These are phyloP conservation scores for Apamea sordens DNA, from an alignment of 2,888 invertebrate species.

Conservation along the genomic window DNA sequence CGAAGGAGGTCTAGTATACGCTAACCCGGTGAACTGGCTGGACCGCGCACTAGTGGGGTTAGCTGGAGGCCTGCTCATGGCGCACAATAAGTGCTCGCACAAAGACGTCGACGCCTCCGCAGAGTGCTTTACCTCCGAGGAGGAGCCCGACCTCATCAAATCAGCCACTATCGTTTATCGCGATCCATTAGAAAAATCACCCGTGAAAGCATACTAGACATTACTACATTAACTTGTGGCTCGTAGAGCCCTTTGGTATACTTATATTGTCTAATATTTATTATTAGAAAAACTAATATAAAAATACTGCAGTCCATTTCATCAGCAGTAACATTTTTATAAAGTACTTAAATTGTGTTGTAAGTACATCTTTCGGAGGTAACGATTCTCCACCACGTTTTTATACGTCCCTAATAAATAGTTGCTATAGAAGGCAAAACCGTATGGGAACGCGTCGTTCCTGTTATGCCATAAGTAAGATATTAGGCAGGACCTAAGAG, in stretches of 20 bases:
- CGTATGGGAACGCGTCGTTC: constrained; percentile 62
- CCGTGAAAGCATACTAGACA: constrained; percentile 51
- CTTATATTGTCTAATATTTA: constrained; percentile 60
- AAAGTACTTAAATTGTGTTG: constrained; percentile 65
- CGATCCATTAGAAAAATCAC: constrained; percentile 82
- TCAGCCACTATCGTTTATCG: constrained; percentile 85
- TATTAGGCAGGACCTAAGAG: constrained; percentile 70
- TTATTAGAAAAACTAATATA: constrained; percentile 55
- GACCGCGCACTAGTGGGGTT: constrained; percentile 96
- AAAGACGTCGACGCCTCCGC: constrained; percentile 67
- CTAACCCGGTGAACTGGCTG: constrained; percentile 97
- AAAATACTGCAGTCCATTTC: constrained; percentile 58
- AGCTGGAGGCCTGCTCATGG: constrained; percentile 93
- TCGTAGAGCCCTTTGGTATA: constrained; percentile 64
- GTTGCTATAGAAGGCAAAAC: constrained; percentile 53
- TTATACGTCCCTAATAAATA: constrained; percentile 65
- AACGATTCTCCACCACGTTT: constrained; percentile 68
- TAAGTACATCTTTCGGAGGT: constrained; percentile 66
- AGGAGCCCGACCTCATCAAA: constrained; percentile 85
- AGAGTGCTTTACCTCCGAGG: constrained; percentile 69
- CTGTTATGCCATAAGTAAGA: constrained; percentile 73
- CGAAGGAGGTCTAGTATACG: constrained; percentile 96
- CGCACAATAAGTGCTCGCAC: constrained; percentile 87
- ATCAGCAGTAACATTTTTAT: constrained; percentile 53
- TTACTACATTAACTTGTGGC: constrained; percentile 40